Evolutionary conservation across 2,888 invertebrate genomes (phyloP).

Genomic region (Alentia gelatinosa): DNA sequence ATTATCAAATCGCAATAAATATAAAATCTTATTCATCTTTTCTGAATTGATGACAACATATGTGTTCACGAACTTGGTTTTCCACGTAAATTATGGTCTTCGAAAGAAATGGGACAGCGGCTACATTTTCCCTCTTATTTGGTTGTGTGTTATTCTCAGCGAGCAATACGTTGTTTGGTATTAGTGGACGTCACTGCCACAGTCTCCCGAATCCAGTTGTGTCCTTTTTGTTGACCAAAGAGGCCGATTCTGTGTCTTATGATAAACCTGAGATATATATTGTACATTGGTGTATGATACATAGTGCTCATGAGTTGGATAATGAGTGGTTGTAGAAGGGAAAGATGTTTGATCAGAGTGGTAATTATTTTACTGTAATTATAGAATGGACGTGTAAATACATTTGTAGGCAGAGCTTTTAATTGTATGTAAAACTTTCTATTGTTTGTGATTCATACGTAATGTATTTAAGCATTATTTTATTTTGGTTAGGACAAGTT

Average conservation of each 20-base stretch:
- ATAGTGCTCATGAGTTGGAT: background rate
- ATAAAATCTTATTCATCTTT: background rate
- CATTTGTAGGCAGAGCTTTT: background rate
- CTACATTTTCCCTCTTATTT: background rate
- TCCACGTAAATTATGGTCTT: background rate
- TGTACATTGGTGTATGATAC: background rate
- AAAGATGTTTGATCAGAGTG: background rate
- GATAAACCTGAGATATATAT: background rate
- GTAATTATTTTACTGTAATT: slow-evolving; percentile 38
- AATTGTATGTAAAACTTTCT: background rate
- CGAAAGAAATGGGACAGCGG: background rate
- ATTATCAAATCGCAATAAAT: too few species aligned
- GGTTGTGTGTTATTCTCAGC: background rate
- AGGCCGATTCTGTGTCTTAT: background rate
- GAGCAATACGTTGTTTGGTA: background rate
- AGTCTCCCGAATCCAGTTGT: background rate
- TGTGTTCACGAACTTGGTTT: background rate
- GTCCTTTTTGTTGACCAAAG: background rate
- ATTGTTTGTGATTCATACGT: background rate
- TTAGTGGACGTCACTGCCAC: background rate
- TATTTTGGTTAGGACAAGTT: background rate
- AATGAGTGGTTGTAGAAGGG: background rate
- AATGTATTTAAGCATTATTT: background rate
- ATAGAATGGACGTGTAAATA: background rate
- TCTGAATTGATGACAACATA: background rate